Conservation (phyloP, 2,113 vertebrate genomes). For the Python bivittatus region DNA sequence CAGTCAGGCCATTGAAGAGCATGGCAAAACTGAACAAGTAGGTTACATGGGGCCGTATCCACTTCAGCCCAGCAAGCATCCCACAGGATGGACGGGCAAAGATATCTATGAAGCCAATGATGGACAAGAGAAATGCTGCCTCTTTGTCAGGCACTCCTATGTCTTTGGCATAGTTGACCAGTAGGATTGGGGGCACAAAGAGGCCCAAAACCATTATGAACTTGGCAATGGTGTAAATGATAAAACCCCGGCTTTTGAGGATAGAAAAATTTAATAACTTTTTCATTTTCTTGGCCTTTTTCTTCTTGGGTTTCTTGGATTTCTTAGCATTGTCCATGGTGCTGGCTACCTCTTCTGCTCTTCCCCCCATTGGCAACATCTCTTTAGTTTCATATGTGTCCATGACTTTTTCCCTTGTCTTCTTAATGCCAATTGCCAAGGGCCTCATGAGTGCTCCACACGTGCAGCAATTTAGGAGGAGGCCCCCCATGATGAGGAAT, state of each 20-base stretch:
- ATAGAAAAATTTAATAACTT: slow-evolving; percentile 78
- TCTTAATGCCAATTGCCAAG: slow-evolving; percentile 51
- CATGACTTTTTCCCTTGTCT: slow-evolving; percentile 40
- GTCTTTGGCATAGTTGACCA: slow-evolving; percentile 83
- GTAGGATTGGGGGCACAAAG: slow-evolving; percentile 78
- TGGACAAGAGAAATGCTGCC: slow-evolving; percentile 78
- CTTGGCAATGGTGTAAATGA: slow-evolving; percentile 75
- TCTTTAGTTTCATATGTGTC: slow-evolving; percentile 67
- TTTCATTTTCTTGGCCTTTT: slow-evolving; percentile 66
- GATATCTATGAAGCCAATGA: slow-evolving; percentile 81
- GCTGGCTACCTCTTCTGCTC: slow-evolving; percentile 48
- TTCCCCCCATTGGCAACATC: slow-evolving; percentile 62
- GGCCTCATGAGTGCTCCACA: slow-evolving; percentile 81
- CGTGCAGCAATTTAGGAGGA: slow-evolving; percentile 80
- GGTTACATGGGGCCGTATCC: slow-evolving; percentile 68
- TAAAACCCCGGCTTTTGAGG: slow-evolving; percentile 73
- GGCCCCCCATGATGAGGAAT: slow-evolving; percentile 81
- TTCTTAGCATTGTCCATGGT: slow-evolving; percentile 60
- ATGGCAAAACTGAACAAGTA: slow-evolving; percentile 79
- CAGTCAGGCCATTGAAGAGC: slow-evolving; percentile 80
- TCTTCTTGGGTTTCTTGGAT: slow-evolving; percentile 58
- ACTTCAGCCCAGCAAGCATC: slow-evolving; percentile 74
- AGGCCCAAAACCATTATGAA: slow-evolving; percentile 80
- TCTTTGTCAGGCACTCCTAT: slow-evolving; percentile 74
- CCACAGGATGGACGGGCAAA: slow-evolving; percentile 79